These are phyloP conservation scores for Amphilophus citrinellus DNA, from an alignment of 2,113 vertebrate species.

Conservation along the genomic window DNA sequence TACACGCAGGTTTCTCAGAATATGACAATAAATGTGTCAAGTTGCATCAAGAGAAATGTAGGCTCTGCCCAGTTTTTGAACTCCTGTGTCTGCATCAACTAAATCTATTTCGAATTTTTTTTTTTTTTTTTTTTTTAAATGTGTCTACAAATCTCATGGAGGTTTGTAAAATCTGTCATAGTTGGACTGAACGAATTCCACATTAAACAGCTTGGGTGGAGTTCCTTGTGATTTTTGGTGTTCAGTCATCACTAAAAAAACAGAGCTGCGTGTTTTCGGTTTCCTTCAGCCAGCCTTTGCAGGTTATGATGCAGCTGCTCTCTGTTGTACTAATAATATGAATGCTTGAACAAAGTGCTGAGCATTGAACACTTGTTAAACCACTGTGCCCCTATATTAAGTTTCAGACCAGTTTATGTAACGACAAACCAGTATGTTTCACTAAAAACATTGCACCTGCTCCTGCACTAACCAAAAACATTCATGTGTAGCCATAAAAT, in stretches of 20 bases:
- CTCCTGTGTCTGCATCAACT: not conserved
- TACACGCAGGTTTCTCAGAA: not conserved
- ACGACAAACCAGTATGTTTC: not conserved
- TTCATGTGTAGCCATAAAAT: not conserved
- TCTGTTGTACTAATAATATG: not conserved
- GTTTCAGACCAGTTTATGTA: conserved; percentile 30
- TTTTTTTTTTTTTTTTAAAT: no score
- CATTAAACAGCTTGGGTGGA: no score
- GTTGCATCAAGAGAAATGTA: not conserved
- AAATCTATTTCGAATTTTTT: not conserved
- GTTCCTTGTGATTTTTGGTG: not conserved
- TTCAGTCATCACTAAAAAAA: not conserved
- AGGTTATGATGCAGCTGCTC: not conserved
- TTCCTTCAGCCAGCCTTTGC: not conserved
- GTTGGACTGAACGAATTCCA: no score
- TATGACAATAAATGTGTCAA: not conserved
- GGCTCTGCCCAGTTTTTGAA: not conserved
- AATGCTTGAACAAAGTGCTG: not conserved
- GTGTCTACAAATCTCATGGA: no score
- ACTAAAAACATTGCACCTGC: not conserved
- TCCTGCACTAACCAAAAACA: conserved; percentile 39
- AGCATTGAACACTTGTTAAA: not conserved
- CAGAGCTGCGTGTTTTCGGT: not conserved
- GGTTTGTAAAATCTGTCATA: no score
- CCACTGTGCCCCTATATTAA: not conserved